Evolutionary conservation across 2,888 invertebrate genomes (phyloP).

Genomic region (Orthonevra nobilis): DNA sequence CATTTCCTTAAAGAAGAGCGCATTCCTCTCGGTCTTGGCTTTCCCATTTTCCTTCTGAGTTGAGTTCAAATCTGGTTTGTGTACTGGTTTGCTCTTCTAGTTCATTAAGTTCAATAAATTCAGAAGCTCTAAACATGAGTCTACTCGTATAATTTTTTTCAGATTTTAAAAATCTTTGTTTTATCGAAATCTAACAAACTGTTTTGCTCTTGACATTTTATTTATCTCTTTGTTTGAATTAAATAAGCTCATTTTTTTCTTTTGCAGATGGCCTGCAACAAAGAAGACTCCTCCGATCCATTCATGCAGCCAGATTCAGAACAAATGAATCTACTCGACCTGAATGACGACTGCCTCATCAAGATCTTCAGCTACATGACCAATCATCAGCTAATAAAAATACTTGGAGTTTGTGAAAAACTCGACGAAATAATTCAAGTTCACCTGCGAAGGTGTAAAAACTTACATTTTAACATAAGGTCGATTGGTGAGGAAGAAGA

Average conservation of each 20-base stretch:
- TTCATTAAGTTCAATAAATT: too few relatives aligned
- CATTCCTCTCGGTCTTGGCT: too few relatives aligned
- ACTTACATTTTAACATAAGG: slow-evolving; percentile 33
- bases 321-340: slow-evolving; percentile 13
- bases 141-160: too few relatives aligned
- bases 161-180: too few relatives aligned
- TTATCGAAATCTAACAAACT: too few relatives aligned
- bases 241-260: not conserved
- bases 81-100: too few relatives aligned
- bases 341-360: slow-evolving; percentile 63
- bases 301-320: not conserved
- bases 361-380: slow-evolving; percentile 46
- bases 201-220: too few relatives aligned
- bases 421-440: slow-evolving; percentile 53
- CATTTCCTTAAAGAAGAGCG: too few relatives aligned
- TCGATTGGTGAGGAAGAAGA: slow-evolving; percentile 10
- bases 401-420: slow-evolving; percentile 34
- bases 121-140: too few relatives aligned
- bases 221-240: not conserved
- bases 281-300: too few relatives aligned
- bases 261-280: slow-evolving; percentile 48
- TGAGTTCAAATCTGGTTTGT: too few relatives aligned
- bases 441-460: slow-evolving; percentile 46
- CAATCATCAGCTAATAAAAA: slow-evolving; percentile 26
- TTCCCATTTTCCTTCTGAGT: too few relatives aligned